These are phyloP conservation scores for Samia ricini DNA, from an alignment of 1,140 invertebrate genomes.

Conservation along the genomic window DNA sequence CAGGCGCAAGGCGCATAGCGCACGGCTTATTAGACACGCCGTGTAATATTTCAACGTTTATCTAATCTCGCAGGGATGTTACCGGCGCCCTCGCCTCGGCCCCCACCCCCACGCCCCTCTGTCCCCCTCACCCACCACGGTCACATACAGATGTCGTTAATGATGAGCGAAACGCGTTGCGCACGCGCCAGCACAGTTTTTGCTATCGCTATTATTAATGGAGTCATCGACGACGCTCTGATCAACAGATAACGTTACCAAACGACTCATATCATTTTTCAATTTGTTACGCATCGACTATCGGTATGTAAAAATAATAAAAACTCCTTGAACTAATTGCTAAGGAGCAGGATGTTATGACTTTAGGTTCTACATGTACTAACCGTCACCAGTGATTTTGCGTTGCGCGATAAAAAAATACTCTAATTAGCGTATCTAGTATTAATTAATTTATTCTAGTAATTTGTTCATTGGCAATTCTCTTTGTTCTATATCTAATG, in stretches of 20 bases:
- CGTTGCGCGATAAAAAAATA: too few species aligned
- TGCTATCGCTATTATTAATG: constrained; percentile 13
- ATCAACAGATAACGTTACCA: not conserved
- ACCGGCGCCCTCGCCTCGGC: not conserved
- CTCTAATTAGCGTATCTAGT: too few species aligned
- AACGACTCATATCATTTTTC: not conserved
- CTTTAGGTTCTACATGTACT: too few species aligned
- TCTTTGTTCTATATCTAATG: too few species aligned
- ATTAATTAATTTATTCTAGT: too few species aligned
- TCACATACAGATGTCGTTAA: constrained; percentile 21
- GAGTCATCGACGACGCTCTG: not conserved
- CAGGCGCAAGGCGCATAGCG: not conserved
- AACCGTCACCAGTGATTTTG: too few species aligned
- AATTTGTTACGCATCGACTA: not conserved
- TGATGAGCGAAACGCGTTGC: constrained; percentile 3
- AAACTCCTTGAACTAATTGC: not conserved
- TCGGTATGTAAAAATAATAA: not conserved
- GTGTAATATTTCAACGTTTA: constrained; percentile 28
- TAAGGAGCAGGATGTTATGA: too few species aligned
- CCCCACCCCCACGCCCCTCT: too few species aligned
- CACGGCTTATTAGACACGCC: constrained; percentile 2
- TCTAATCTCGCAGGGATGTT: constrained; percentile 20
- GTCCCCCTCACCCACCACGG: too few species aligned
- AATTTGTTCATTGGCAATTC: too few species aligned
- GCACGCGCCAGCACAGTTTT: constrained; percentile 22